Evolutionary conservation across 2,113 vertebrate genomes (phyloP).

Genomic region (Ailurus styani): DNA sequence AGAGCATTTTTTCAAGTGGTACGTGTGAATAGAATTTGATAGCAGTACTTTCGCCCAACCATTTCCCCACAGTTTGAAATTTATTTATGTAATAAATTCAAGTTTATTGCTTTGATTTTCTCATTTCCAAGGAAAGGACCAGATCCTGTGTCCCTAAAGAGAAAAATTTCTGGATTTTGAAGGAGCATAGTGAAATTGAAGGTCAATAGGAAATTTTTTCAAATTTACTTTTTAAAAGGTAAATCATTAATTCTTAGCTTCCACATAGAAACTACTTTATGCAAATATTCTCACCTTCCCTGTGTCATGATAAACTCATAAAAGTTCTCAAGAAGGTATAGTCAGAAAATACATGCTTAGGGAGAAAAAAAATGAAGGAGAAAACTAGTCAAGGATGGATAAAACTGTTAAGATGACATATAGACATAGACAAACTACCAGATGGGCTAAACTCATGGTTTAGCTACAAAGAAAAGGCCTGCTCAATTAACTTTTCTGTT

Average conservation of each 20-base stretch:
- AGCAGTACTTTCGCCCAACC: neutral
- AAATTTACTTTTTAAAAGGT: conserved; percentile 18
- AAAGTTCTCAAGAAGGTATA: neutral
- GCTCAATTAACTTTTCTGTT: neutral
- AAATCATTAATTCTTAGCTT: neutral
- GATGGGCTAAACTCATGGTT: neutral
- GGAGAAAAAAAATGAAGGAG: neutral
- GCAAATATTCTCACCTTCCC: neutral
- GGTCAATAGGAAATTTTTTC: neutral
- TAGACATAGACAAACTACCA: neutral
- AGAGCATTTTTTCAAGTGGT: neutral
- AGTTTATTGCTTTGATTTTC: conserved; percentile 10
- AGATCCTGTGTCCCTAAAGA: neutral
- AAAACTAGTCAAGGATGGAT: neutral
- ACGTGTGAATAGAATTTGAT: neutral
- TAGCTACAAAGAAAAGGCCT: neutral
- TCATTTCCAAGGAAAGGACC: neutral
- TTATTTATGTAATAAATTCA: neutral
- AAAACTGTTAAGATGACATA: neutral
- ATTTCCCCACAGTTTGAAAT: neutral
- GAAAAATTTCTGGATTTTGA: neutral
- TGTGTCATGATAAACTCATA: neutral
- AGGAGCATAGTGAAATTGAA: neutral
- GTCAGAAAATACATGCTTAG: neutral
- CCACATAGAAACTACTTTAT: neutral